Evolutionary conservation across 2,888 invertebrate genomes (phyloP).

Genomic region (Drosophila picticornis): DNA sequence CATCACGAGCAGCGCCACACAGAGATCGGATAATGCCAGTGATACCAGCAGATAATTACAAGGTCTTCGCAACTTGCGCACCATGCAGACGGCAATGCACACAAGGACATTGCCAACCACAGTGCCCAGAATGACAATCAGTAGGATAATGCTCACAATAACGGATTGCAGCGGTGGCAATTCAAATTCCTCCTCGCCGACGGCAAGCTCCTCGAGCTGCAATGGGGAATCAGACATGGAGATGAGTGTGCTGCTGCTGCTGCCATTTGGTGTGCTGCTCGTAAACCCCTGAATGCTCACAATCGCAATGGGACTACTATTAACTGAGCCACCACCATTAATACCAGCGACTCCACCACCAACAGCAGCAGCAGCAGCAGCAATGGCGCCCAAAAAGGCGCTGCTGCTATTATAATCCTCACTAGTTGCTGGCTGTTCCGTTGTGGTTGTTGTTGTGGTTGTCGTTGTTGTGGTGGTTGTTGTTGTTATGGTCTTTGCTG

Average conservation of each 20-base stretch:
- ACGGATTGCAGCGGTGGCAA: conserved; percentile 86
- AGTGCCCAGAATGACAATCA: conserved; percentile 92
- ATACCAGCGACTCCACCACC: background rate
- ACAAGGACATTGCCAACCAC: conserved; percentile 96
- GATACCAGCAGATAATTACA: conserved; percentile 97
- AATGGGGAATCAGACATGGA: conserved; percentile 58
- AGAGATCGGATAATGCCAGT: conserved; percentile 97
- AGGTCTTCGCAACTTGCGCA: conserved; percentile 94
- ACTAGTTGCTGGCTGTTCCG: conserved; percentile 5
- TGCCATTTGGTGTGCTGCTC: conserved; percentile 71
- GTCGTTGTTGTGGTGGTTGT: background rate
- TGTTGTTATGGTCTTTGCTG: conserved; percentile 54
- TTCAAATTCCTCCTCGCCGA: conserved; percentile 67
- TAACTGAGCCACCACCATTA: conserved; percentile 20
- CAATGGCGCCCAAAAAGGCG: conserved; percentile 21
- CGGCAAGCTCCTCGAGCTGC: conserved; percentile 52
- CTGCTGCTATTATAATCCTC: conserved; percentile 12
- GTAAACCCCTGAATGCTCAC: conserved; percentile 52
- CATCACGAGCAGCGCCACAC: conserved; percentile 98
- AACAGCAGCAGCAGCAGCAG: conserved; percentile 43
- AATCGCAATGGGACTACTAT: conserved; percentile 63
- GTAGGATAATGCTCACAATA: conserved; percentile 90
- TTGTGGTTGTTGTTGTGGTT: conserved; percentile 23
- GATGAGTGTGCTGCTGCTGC: conserved; percentile 49
- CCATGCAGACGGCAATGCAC: conserved; percentile 97